These are phyloP conservation scores for Scaptomyza hsui DNA, from an alignment of 1,140 invertebrate species.

Conservation along the genomic window DNA sequence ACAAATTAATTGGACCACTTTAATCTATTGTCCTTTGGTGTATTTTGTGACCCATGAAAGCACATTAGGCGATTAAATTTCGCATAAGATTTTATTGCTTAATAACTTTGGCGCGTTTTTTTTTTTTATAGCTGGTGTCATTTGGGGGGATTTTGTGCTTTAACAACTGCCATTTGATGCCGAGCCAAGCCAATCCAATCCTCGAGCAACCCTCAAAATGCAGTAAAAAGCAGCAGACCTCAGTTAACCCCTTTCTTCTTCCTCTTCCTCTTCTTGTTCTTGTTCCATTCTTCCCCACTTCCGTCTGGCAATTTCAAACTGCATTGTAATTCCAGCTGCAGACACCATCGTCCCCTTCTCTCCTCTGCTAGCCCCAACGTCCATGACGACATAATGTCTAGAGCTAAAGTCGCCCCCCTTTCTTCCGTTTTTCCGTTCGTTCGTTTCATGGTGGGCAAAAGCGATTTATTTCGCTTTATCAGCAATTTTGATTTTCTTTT, in stretches of 20 bases:
- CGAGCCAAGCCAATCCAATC: constrained; percentile 5
- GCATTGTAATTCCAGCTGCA: constrained; percentile 43
- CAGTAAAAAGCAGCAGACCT: neutral
- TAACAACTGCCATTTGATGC: constrained; percentile 4
- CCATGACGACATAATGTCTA: constrained; percentile 63
- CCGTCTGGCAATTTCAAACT: constrained; percentile 23
- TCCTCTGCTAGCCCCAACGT: too few relatives aligned
- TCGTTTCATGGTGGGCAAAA: constrained; percentile 28
- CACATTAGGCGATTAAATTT: too few relatives aligned
- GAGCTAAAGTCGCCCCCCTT: constrained; percentile 11
- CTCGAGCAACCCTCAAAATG: constrained; percentile 41
- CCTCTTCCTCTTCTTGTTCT: neutral
- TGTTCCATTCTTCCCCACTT: neutral
- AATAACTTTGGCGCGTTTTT: neutral
- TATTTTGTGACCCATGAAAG: too few relatives aligned
- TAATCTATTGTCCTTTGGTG: neutral
- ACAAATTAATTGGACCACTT: neutral
- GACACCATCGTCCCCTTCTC: constrained; percentile 6
- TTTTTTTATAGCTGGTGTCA: constrained; percentile 25
- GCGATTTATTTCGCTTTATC: constrained; percentile 76
- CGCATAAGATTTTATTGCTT: too few relatives aligned
- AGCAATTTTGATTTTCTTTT: constrained; percentile 68
- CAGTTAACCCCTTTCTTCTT: neutral
- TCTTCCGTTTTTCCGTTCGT: constrained; percentile 22
- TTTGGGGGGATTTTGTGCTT: constrained; percentile 8